Conservation (phyloP, 2,113 vertebrate genomes). For the Vulpes vulpes region DNA sequence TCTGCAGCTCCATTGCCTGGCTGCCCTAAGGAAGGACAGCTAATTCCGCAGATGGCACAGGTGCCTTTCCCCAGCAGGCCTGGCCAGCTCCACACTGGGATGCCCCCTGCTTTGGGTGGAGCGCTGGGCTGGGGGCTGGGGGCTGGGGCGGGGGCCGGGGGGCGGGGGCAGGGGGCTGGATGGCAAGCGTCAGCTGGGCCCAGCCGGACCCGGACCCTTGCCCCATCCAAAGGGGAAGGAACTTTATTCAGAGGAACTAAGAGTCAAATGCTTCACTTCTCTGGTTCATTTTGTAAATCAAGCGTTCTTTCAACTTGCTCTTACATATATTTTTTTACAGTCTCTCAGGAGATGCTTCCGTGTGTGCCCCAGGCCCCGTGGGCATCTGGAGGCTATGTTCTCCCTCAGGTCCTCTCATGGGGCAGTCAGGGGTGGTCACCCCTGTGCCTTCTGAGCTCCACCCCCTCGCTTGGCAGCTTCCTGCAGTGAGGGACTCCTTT, state of each 20-base stretch:
- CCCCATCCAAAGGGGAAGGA: not conserved
- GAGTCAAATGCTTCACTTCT: not conserved
- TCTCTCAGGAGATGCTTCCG: not conserved
- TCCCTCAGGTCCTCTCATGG: not conserved
- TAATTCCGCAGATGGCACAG: too few species aligned
- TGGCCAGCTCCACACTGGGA: not conserved
- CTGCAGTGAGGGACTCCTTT: not conserved
- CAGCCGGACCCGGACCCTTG: not conserved
- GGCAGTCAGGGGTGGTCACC: not conserved
- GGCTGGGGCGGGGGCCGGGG: too few species aligned
- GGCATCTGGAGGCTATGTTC: not conserved
- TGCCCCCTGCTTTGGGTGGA: not conserved
- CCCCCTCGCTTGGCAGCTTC: not conserved
- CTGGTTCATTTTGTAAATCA: not conserved
- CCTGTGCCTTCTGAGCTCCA: not conserved
- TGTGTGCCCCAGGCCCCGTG: not conserved
- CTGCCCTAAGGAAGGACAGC: not conserved
- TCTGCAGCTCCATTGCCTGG: not conserved
- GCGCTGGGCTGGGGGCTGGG: too few species aligned
- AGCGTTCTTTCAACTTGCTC: not conserved
- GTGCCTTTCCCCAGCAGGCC: too few species aligned
- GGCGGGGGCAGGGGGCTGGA: too few species aligned
- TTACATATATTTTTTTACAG: not conserved
- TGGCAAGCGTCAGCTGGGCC: not conserved
- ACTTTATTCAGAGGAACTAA: not conserved